Evolutionary conservation across 2,888 invertebrate genomes (phyloP), one percentile per base, ranked within the genome.

Genomic region (Athripsodes cinereus): DNA sequence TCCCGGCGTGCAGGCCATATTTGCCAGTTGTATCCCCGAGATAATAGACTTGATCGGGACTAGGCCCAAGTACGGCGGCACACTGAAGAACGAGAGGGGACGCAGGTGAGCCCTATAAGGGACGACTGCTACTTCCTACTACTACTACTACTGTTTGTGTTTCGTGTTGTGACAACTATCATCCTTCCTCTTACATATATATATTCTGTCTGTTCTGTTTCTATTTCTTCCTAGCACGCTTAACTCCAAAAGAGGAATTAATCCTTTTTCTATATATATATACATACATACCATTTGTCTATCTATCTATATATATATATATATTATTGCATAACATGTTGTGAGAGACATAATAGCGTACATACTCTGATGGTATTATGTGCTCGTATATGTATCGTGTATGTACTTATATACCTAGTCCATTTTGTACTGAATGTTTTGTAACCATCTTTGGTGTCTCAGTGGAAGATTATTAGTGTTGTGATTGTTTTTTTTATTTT

Each of bases 21-120:
- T 99, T 92, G 98, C 98, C 86, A 96, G 96, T 90, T 97, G 96
- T 90, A 96, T 99, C 84, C 98, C 98, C 81, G 98, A 99, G 90
- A 98, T 99, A 84, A 96, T 96, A 85, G 98, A 99, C 88, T 93
- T 99, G 88, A 93, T 99, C 86, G 97, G 98, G 83, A 95, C 95
- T 86, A 92, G 97, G 85, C 96, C 97, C 85, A 97, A 98, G 87
- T 99, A 99, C 86, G 96, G 96, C 83, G 98, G 98, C 82, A 94
- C 96, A 81, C 94, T 96, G 89, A 97, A 98, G 90, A 96, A 97
- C 86, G 98, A 98, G 87, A 92, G 95, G 85, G 97, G 98, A 85
- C 92, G 98, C 92, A 96, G 97, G 97, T 97, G 90, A 91, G 90
- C 85, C 80, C 81, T 81, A 78, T 79, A 65, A 66, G 61, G 61